A percentile compares a stretch with the other conserved stretches of the same genome.
Evolutionary conservation across 1,140 invertebrate species (phyloP).

Genomic region (Elymnias hypermnestra): DNA sequence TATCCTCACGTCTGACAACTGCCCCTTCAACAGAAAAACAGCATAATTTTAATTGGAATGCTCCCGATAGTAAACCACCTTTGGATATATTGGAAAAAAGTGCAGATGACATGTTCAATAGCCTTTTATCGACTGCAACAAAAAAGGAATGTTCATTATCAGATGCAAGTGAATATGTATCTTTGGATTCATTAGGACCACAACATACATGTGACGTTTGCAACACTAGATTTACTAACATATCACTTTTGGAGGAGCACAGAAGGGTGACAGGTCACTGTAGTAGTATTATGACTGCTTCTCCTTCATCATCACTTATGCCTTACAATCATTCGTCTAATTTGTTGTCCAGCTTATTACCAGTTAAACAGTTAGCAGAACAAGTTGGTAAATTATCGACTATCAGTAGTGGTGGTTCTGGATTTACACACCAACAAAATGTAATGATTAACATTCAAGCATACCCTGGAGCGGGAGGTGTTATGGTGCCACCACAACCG

Average conservation of each 20-base stretch:
- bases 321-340: constrained; percentile 48
- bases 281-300: constrained; percentile 45
- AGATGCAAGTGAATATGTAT: constrained; percentile 67
- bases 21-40: constrained; percentile 52
- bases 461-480: constrained; percentile 57
- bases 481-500: constrained; percentile 43
- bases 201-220: constrained; percentile 71
- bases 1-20: constrained; percentile 32
- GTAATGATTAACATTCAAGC: constrained; percentile 75
- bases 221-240: constrained; percentile 64
- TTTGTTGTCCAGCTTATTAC: constrained; percentile 57
- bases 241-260: constrained; percentile 63
- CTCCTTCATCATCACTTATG: constrained; percentile 43
- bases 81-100: constrained; percentile 61
- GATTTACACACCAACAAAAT: constrained; percentile 72
- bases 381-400: constrained; percentile 67
- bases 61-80: constrained; percentile 58
- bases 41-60: constrained; percentile 66
- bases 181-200: constrained; percentile 65
- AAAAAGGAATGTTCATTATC: constrained; percentile 59
- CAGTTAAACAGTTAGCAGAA: constrained; percentile 68
- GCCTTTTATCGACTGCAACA: constrained; percentile 44
- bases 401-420: constrained; percentile 37
- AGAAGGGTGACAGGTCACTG: constrained; percentile 62
- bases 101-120: constrained; percentile 65